phyloP scores from a whole-genome alignment of 2,888 invertebrate species.

The Mechanitis messenoides region DNA sequence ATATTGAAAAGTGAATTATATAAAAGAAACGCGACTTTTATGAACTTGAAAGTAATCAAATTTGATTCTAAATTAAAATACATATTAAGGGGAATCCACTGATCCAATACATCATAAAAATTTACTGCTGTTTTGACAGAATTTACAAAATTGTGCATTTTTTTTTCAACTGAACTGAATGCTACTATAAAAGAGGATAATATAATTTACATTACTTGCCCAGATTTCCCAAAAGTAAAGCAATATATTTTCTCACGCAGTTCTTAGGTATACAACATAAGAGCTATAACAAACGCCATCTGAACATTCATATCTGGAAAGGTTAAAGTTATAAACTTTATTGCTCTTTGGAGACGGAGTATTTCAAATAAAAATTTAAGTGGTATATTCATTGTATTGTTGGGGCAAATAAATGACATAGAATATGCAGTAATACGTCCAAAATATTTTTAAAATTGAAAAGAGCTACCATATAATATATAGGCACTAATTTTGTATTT shows the following conservation, averaged over 20 bases:
- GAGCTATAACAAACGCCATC: too few species aligned
- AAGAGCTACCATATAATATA: too few species aligned
- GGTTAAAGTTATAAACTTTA: slow-evolving; percentile 18
- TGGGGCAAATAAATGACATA: not conserved
- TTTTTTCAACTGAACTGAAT: too few species aligned
- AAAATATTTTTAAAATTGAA: too few species aligned
- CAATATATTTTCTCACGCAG: too few species aligned
- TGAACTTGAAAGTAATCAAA: not conserved
- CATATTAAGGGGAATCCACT: not conserved
- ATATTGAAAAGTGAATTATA: slow-evolving; percentile 2
- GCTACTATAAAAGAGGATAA: too few species aligned
- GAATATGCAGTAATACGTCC: too few species aligned
- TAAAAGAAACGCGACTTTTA: not conserved
- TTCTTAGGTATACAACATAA: too few species aligned
- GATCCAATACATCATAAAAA: not conserved
- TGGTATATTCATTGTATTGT: slow-evolving; percentile 4
- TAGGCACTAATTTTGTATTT: too few species aligned
- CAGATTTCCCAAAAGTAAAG: too few species aligned
- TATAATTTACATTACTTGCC: too few species aligned
- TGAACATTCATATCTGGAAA: slow-evolving; percentile 6
- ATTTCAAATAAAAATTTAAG: slow-evolving; percentile 10
- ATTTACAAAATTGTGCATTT: too few species aligned
- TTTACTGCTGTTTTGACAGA: not conserved
- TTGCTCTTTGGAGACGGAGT: slow-evolving; percentile 9
- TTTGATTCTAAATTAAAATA: not conserved